These are phyloP conservation scores for Drosophila truncata DNA, from an alignment of 1,140 invertebrate genomes.

Conservation along the genomic window DNA sequence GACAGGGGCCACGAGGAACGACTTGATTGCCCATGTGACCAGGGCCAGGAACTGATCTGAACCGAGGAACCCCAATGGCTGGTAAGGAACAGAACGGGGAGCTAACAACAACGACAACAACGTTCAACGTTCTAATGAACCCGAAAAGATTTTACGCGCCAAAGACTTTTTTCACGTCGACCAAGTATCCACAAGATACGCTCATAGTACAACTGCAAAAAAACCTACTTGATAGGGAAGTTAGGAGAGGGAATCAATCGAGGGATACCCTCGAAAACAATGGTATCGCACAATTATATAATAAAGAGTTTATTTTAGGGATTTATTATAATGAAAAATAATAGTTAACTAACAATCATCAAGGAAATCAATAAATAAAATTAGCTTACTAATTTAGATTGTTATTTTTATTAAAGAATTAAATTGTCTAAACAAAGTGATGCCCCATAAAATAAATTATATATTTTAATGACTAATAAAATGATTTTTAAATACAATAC, in stretches of 20 bases:
- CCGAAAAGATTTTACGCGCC: slow-evolving; percentile 81
- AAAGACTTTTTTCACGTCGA: slow-evolving; percentile 75
- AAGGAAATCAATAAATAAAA: no score
- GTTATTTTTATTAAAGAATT: not conserved
- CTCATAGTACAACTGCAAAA: slow-evolving; percentile 58
- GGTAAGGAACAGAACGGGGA: not conserved
- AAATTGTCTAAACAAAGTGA: no score
- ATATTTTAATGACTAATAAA: not conserved
- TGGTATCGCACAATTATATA: no score
- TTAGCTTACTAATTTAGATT: not conserved
- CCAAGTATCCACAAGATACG: slow-evolving; percentile 52
- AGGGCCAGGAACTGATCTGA: slow-evolving; percentile 24
- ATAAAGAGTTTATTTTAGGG: no score
- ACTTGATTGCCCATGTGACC: slow-evolving; percentile 75
- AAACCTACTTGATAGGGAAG: slow-evolving; percentile 11
- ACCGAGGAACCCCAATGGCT: slow-evolving; percentile 8
- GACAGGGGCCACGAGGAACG: slow-evolving; percentile 71
- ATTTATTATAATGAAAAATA: not conserved
- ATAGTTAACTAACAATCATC: not conserved
- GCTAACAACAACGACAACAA: slow-evolving; percentile 30
- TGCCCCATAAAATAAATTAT: not conserved
- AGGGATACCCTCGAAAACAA: not conserved
- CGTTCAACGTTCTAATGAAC: slow-evolving; percentile 83
- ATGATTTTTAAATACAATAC: accelerated
- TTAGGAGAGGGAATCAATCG: not conserved